Evolutionary conservation across 2,797 vertebrate species (phyloP).

Genomic region (Gallinago stenura): DNA sequence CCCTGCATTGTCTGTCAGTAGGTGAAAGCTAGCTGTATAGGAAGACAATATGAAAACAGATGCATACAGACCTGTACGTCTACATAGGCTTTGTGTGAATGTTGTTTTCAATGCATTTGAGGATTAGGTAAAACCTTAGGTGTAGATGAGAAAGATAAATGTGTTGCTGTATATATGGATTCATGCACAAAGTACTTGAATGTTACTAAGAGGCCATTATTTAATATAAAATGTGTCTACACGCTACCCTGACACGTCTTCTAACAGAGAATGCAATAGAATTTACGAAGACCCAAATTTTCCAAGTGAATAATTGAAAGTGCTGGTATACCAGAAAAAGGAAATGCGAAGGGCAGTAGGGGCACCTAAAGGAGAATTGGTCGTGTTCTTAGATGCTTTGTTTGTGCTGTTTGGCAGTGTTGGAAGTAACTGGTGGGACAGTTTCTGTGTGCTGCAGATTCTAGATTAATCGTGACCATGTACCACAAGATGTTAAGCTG

Average conservation of each 20-base stretch:
- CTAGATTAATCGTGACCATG: not conserved
- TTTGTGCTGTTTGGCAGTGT: not conserved
- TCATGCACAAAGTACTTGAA: not conserved
- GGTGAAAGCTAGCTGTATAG: not conserved
- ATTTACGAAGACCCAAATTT: not conserved
- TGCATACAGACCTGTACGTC: fast-evolving
- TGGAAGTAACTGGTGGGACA: not conserved
- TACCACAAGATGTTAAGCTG: not conserved
- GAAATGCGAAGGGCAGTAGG: not conserved
- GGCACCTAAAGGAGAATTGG: not conserved
- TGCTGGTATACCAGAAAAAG: not conserved
- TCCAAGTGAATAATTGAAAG: too few species aligned
- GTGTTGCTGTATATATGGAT: not conserved
- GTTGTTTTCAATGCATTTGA: fast-evolving
- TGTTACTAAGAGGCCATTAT: not conserved
- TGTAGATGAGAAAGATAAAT: fast-evolving
- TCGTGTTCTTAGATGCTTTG: not conserved
- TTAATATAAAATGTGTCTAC: fast-evolving
- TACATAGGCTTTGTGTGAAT: not conserved
- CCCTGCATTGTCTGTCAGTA: not conserved
- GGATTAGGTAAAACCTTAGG: not conserved
- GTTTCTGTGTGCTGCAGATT: not conserved
- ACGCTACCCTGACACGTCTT: not conserved
- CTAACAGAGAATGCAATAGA: not conserved
- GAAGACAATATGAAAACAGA: not conserved